Base-by-base conservation (phyloP, 2,797 vertebrate species). In the Premnoplex brunnescens region DNA sequence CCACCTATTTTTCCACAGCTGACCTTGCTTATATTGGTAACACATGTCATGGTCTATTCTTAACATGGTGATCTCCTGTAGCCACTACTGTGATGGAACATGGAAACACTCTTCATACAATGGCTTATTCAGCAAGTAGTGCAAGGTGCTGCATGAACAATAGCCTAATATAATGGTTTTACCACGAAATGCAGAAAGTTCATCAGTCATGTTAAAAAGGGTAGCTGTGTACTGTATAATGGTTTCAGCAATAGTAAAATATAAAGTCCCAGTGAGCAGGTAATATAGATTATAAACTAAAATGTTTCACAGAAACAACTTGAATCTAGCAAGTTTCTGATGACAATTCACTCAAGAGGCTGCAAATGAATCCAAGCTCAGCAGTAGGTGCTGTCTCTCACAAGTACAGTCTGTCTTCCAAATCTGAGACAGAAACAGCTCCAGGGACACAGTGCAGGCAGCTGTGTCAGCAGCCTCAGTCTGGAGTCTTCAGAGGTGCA, bases 1-100 rank as follows among this genome's bases (percentile, higher is more conserved):
- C 10, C 43, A 12, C 15, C 3, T 55, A 4, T 80, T 64, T 71
- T 55, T 72, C 41, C 23, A 66, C 2, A 18, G 10, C 21, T 39
- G 26, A 58, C 12, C 36, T 63, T 41, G 11, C 7, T 66, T 23
- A 23, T 32, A 6, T 1, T 77, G 34, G 15, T 34, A 60, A 5
- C 6, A 37, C 1, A 7, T 6, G 9, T 12, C 49, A 14, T 22
- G 12, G 21, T 1, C 2, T 17, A 5, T 75, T 74, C 2, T 3
- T 10, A 44, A 49, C 21, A 19, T 0, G 6, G 15, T 22, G 24
- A n/a, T 23, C 28, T 88, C 23, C n/a, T 17, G 12, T 5, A 59
- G 24, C 7, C 24, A 32, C 23, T 43, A 1, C 26, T 36, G 52
- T 37, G 30, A 28, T 22, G 7, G 43, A 76, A 15, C 24, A 18